Conservation (phyloP, 2,797 vertebrate species). For the Pangasius sanitwongsei region DNA sequence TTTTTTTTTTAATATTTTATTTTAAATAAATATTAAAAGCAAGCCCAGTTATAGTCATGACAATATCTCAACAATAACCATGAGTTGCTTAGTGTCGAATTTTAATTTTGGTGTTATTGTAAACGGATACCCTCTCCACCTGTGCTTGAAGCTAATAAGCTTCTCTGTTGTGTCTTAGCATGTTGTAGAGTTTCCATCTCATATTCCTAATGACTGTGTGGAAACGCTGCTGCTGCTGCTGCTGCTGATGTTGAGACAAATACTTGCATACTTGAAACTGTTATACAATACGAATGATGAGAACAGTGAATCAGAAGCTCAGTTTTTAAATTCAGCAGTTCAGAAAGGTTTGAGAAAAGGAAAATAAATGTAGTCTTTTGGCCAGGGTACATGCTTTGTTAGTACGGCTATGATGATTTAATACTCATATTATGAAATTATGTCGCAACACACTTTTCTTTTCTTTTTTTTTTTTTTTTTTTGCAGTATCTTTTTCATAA, state of each 20-base stretch:
- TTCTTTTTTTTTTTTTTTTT: neutral
- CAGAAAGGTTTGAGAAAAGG: neutral
- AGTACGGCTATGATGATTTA: neutral
- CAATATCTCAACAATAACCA: neutral
- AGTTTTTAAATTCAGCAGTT: neutral
- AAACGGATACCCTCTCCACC: neutral
- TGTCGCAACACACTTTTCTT: neutral
- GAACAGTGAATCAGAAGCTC: neutral
- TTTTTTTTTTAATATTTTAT: neutral
- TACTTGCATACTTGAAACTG: neutral
- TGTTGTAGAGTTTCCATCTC: slow-evolving; percentile 29
- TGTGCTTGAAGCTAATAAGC: neutral
- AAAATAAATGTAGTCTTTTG: neutral
- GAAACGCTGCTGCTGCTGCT: slow-evolving; percentile 12
- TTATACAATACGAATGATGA: neutral
- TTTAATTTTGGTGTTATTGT: neutral
- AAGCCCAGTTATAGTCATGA: neutral
- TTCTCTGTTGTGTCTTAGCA: slow-evolving; percentile 20
- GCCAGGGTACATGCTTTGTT: neutral
- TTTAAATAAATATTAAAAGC: neutral
- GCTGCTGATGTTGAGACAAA: neutral
- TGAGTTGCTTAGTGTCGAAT: neutral
- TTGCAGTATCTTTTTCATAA: neutral
- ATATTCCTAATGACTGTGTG: slow-evolving; percentile 25
- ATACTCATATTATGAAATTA: neutral